Conservation (phyloP, 2,888 invertebrate genomes). For the Ichneumoninae sp. region DNA sequence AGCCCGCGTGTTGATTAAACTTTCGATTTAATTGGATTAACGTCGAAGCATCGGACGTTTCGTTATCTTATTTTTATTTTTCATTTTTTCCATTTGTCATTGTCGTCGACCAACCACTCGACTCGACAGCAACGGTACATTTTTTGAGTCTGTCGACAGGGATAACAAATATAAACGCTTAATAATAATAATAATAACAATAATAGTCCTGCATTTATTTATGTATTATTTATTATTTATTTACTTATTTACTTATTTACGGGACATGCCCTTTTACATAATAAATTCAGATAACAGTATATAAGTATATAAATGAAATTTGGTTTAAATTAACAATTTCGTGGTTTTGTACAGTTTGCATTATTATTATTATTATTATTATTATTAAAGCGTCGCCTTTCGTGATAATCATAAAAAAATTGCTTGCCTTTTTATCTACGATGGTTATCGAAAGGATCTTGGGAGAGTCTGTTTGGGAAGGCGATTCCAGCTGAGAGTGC, state of each 20-base stretch:
- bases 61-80: conserved; percentile 33
- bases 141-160: neutral
- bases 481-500: conserved; percentile 42
- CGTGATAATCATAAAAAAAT: neutral
- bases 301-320: too few species aligned
- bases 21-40: conserved; percentile 80
- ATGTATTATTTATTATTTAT: too few species aligned
- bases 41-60: conserved; percentile 61
- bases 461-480: conserved; percentile 12
- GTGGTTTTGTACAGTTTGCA: too few species aligned
- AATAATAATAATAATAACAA: too few species aligned
- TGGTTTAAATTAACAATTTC: too few species aligned
- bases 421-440: neutral
- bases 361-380: neutral
- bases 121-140: conserved; percentile 16
- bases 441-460: conserved; percentile 41
- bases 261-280: too few species aligned
- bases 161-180: neutral
- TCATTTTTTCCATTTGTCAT: conserved; percentile 72
- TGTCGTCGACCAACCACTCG: conserved; percentile 55
- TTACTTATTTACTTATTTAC: too few species aligned
- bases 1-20: conserved; percentile 75
- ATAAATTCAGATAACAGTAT: too few species aligned
- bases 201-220: too few species aligned
- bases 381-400: neutral